Base-by-base conservation (phyloP, 2,888 invertebrate species). In the Philonicus albiceps region DNA sequence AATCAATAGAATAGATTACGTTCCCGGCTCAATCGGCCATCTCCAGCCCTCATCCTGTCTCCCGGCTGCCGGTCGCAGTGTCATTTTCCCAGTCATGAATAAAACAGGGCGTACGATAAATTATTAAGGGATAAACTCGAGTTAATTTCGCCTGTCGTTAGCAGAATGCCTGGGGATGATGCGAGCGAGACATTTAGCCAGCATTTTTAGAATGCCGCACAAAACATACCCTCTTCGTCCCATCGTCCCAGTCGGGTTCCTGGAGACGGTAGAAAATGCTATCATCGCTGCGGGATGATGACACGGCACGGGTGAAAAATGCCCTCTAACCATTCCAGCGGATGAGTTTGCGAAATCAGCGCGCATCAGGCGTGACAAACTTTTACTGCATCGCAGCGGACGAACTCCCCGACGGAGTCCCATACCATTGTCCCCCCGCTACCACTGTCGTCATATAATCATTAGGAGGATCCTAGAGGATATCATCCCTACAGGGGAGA, bases 71-170 rank as follows among this genome's bases (percentile, higher is more conserved):
- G 22, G 22, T 40, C 43, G 49, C 16, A 49, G 30, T 78, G 19
- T 78, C 49, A 78, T 49, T 78, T 78, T 78, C 78, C 22, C 49
- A 49, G 78, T 78, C 49, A 78, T 78, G 78, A 78, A 78, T 78
- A 78, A 78, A 78, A 78, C 78, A 78, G 78, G 22, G 49, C 78
- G 78, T 78, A 53, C 49, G 78, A 78, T 78, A 78, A 78, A 78
- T 78, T 78, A 78, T 78, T 78, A 78, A 43, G 49, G 74, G 30
- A 81, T 81, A 81, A 64, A 55, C 64, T 81, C 22, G 49, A 81
- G 81, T 81, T 81, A 64, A 64, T 78, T 78, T 81, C 49, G 55
- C 55, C 55, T 64, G 53, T 34, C 81, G 34, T 81, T 53, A 64
- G 81, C 81, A 81, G 64, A 81, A 81, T 81, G 22, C 53, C 76